Conservation (phyloP, 1,140 invertebrate genomes). For the Brachionus angularis region DNA sequence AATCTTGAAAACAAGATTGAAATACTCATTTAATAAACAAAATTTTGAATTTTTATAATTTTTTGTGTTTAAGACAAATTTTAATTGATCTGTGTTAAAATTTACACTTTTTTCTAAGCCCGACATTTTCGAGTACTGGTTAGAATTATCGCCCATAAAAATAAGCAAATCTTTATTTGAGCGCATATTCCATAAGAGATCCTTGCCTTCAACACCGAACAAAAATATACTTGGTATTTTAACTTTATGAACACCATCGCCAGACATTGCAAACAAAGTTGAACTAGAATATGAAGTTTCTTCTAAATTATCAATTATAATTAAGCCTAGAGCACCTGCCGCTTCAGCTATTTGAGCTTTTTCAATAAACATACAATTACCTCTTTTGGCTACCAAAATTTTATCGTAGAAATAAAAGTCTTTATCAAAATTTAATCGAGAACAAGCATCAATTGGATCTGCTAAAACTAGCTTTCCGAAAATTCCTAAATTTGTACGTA, state of each 20-base stretch:
- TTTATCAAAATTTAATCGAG: conserved; percentile 64
- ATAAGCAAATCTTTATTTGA: neutral
- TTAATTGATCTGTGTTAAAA: neutral
- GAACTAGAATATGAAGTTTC: conserved; percentile 69
- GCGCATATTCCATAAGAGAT: conserved; percentile 14
- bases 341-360: conserved; percentile 71
- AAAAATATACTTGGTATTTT: conserved; percentile 84
- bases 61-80: conserved; percentile 2
- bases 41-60: neutral
- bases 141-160: neutral
- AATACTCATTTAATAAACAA: neutral
- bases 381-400: conserved; percentile 78
- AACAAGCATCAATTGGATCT: neutral
- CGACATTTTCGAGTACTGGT: neutral
- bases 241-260: conserved; percentile 79
- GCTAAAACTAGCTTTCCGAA: conserved; percentile 43
- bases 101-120: conserved; percentile 8
- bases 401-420: conserved; percentile 65
- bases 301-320: conserved; percentile 69
- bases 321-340: conserved; percentile 71
- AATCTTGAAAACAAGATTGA: neutral
- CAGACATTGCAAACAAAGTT: conserved; percentile 90
- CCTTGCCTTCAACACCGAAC: conserved; percentile 70
- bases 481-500: conserved; percentile 59
- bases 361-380: conserved; percentile 90